Evolutionary conservation across 2,888 invertebrate genomes (phyloP).

Genomic region (Zygothrica quintamaculata): DNA sequence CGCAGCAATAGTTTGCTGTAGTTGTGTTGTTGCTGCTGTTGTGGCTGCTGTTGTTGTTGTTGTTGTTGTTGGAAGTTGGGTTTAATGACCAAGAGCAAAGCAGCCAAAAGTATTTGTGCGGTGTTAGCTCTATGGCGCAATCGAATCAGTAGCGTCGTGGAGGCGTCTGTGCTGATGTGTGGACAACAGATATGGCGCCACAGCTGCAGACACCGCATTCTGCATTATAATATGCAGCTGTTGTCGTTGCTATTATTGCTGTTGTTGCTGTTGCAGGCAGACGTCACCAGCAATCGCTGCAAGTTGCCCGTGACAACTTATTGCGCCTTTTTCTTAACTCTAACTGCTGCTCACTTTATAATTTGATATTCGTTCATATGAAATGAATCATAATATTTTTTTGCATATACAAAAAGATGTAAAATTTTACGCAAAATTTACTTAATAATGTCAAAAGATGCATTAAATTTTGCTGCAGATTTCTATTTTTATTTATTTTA

Average conservation of each 20-base stretch:
- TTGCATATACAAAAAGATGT: no score
- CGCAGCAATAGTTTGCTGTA: conserved; percentile 20
- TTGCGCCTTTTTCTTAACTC: conserved; percentile 32
- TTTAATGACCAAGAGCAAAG: conserved; percentile 72
- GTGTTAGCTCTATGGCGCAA: conserved; percentile 30
- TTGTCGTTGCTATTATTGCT: conserved; percentile 24
- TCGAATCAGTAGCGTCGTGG: conserved; percentile 12
- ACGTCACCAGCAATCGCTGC: conserved; percentile 22
- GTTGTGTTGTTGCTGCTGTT: conserved; percentile 1
- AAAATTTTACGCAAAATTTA: not conserved
- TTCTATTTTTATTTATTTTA: no score
- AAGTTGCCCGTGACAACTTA: conserved; percentile 17
- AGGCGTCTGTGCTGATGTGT: conserved; percentile 23
- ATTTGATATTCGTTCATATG: conserved; percentile 20
- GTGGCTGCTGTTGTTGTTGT: conserved; percentile 15
- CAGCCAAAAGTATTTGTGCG: conserved; percentile 68
- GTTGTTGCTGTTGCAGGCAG: conserved; percentile 21
- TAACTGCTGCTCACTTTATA: conserved; percentile 16
- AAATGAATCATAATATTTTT: conserved; percentile 34
- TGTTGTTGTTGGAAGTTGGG: conserved; percentile 47
- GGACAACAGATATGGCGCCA: conserved; percentile 43
- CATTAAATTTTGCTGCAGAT: not conserved
- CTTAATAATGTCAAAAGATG: no score
- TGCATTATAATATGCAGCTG: conserved; percentile 49
- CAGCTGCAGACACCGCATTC: conserved; percentile 32